A percentile compares a stretch with the other conserved stretches of the same genome.
Conservation (phyloP, 2,888 invertebrate genomes). For the Macaria notata region DNA sequence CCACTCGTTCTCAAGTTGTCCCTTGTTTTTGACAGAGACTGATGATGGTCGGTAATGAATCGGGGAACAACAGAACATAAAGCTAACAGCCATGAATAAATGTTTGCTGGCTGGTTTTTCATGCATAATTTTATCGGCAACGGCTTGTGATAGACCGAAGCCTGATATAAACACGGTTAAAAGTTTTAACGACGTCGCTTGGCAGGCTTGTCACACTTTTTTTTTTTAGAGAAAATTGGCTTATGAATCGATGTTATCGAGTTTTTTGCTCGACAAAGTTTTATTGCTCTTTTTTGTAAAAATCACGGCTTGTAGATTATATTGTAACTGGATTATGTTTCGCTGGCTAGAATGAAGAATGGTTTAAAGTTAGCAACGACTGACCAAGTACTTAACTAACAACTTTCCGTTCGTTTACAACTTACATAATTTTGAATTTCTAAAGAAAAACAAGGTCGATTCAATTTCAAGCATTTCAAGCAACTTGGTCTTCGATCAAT, state of each 20-base stretch:
- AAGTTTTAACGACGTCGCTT: conserved; percentile 12
- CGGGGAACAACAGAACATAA: conserved; percentile 40
- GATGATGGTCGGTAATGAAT: conserved; percentile 45
- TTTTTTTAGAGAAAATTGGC: not conserved
- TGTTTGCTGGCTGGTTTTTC: conserved; percentile 44
- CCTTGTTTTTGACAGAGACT: conserved; percentile 45
- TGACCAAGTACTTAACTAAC: too few relatives aligned
- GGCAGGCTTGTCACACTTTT: not conserved
- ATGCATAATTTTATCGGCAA: conserved; percentile 50
- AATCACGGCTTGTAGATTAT: too few relatives aligned
- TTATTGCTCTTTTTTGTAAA: too few relatives aligned
- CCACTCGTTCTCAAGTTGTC: conserved; percentile 33
- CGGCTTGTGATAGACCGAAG: conserved; percentile 9
- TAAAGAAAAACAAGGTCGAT: too few relatives aligned
- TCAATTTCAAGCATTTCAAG: too few relatives aligned
- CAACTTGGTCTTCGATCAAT: too few relatives aligned
- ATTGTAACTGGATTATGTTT: too few relatives aligned
- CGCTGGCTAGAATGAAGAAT: too few relatives aligned
- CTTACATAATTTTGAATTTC: too few relatives aligned
- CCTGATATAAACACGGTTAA: conserved; percentile 10
- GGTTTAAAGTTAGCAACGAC: too few relatives aligned
- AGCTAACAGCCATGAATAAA: conserved; percentile 53
- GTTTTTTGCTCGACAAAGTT: too few relatives aligned
- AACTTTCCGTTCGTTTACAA: too few relatives aligned
- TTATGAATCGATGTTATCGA: not conserved